phyloP scores from a whole-genome alignment of 1,140 invertebrate genomes.

The Luehdorfia chinensis region DNA sequence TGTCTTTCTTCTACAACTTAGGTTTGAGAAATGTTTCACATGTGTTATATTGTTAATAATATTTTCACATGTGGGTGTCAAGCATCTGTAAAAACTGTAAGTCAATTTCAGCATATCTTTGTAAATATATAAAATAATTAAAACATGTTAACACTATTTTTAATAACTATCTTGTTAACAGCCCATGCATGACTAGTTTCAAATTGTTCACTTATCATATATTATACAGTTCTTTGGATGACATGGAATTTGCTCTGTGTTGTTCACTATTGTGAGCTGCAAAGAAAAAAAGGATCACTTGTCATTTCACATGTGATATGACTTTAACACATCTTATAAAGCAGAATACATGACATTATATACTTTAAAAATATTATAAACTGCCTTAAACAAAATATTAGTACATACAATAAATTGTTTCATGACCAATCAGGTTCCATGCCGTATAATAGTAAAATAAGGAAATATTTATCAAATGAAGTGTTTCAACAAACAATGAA shows the following conservation, averaged over 20 bases:
- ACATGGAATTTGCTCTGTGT: conserved; percentile 66
- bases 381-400: no score
- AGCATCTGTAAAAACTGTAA: conserved; percentile 68
- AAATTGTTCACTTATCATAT: conserved; percentile 20
- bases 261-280: conserved; percentile 41
- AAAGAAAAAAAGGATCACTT: conserved; percentile 43
- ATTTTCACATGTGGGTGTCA: conserved; percentile 53
- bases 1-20: conserved; percentile 45
- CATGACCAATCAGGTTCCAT: no score
- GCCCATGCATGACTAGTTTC: conserved; percentile 21
- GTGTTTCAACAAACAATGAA: no score
- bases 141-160: conserved; percentile 42
- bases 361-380: no score
- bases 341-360: background rate
- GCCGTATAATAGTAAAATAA: background rate
- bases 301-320: no score
- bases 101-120: conserved; percentile 71
- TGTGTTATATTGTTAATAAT: conserved; percentile 37
- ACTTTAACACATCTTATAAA: conserved; percentile 24
- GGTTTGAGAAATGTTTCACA: conserved; percentile 42
- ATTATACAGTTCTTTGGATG: conserved; percentile 26
- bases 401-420: no score
- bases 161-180: conserved; percentile 21
- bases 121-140: conserved; percentile 31
- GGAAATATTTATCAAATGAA: no score